Evolutionary conservation across 2,113 vertebrate genomes (phyloP).

Genomic region (Verasper variegatus): DNA sequence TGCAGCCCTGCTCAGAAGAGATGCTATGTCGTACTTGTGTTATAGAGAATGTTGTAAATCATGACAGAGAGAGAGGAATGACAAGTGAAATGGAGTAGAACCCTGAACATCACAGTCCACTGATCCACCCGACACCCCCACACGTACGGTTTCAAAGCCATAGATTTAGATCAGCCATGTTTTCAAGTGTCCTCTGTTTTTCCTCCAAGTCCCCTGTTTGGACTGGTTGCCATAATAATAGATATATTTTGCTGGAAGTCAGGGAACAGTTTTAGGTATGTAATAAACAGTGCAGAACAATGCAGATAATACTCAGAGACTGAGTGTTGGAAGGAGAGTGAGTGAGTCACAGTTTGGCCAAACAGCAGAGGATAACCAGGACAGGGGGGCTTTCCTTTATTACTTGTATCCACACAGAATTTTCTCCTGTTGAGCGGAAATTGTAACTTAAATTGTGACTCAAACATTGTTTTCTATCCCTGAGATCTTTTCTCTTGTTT

Average conservation of each 20-base stretch:
- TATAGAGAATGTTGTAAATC: no score
- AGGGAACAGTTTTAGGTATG: slow-evolving; percentile 50
- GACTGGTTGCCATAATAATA: slow-evolving; percentile 70
- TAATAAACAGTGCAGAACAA: slow-evolving; percentile 54
- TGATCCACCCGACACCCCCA: no score
- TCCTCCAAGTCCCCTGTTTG: slow-evolving; percentile 59
- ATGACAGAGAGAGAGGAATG: no score
- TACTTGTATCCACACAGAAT: background rate
- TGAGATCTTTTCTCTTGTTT: slow-evolving; percentile 4
- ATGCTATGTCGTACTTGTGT: background rate
- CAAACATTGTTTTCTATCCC: slow-evolving; percentile 27
- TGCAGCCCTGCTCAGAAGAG: no score
- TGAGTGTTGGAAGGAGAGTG: background rate
- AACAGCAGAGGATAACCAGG: slow-evolving; percentile 58
- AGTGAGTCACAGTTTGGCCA: slow-evolving; percentile 27
- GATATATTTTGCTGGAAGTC: slow-evolving; percentile 53
- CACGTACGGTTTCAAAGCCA: background rate
- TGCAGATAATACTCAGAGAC: slow-evolving; percentile 39
- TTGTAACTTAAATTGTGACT: slow-evolving; percentile 54
- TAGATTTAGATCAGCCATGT: slow-evolving; percentile 7
- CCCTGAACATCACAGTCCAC: background rate
- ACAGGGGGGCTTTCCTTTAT: slow-evolving; percentile 33
- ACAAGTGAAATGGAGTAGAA: background rate
- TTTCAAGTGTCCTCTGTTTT: slow-evolving; percentile 38
- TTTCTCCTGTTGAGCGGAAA: slow-evolving; percentile 42